These are phyloP conservation scores for Caenorhabditis japonica DNA, from an alignment of 2,888 invertebrate genomes.

Conservation along the genomic window DNA sequence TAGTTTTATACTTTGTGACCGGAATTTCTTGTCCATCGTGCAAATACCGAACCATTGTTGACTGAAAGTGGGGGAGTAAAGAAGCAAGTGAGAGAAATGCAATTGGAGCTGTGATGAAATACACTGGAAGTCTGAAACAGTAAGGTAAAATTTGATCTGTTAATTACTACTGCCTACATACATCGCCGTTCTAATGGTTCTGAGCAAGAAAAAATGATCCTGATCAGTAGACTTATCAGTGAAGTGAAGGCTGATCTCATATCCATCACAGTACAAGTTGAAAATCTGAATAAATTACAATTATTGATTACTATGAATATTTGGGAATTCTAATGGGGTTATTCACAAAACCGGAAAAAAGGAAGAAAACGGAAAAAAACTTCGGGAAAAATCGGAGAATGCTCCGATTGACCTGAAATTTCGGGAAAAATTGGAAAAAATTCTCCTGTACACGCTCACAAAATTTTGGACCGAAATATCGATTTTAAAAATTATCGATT, in stretches of 20 bases:
- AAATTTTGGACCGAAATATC: too few species aligned
- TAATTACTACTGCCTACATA: neutral
- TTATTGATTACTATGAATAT: neutral
- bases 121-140: constrained; percentile 15
- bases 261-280: constrained; percentile 8
- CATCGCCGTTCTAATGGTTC: constrained; percentile 8
- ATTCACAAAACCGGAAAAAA: too few species aligned
- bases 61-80: constrained; percentile 18
- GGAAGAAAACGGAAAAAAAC: too few species aligned
- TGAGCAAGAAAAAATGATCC: constrained; percentile 11
- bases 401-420: too few species aligned
- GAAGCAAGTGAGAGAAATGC: constrained; percentile 19
- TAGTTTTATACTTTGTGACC: constrained; percentile 1
- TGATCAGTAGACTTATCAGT: neutral
- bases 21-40: constrained; percentile 10
- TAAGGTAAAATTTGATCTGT: neutral
- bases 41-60: constrained; percentile 16
- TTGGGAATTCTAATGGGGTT: too few species aligned
- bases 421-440: too few species aligned
- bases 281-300: constrained; percentile 4
- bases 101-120: constrained; percentile 8
- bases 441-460: too few species aligned
- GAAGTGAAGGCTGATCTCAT: constrained; percentile 17
- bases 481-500: too few species aligned
- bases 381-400: too few species aligned